Conservation (phyloP, 1,140 invertebrate genomes). For the Pygmarrhopalites habei region DNA sequence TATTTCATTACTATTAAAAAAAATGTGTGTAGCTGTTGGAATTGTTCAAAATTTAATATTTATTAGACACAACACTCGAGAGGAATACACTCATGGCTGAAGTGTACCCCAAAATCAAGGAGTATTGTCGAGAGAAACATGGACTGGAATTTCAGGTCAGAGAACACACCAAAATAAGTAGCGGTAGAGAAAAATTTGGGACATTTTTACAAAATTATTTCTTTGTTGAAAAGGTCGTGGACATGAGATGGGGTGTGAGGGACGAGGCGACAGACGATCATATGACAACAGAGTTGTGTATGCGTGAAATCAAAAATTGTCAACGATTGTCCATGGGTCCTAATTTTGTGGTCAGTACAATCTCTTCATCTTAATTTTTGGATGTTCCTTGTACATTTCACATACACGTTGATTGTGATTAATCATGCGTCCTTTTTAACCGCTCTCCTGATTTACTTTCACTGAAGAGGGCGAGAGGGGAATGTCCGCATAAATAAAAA, state of each 20-base stretch:
- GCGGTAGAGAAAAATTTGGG: not conserved
- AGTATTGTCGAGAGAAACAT: constrained; percentile 93
- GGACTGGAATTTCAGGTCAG: constrained; percentile 98
- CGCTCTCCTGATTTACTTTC: too few species aligned
- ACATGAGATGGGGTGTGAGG: constrained; percentile 95
- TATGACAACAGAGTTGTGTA: constrained; percentile 96
- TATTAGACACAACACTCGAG: constrained; percentile 90
- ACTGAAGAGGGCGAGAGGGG: too few species aligned
- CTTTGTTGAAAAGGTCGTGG: constrained; percentile 71
- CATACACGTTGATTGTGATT: too few species aligned
- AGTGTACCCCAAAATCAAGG: constrained; percentile 93
- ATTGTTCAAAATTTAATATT: constrained; percentile 17
- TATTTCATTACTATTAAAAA: not conserved
- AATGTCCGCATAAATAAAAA: too few species aligned
- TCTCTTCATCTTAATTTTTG: not conserved
- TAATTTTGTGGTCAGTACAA: constrained; percentile 76
- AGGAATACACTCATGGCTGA: constrained; percentile 97
- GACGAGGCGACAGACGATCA: constrained; percentile 98
- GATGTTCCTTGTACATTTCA: too few species aligned
- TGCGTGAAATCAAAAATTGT: constrained; percentile 96
- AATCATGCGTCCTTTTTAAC: too few species aligned
- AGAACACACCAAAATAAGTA: too few species aligned
- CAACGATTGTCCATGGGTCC: constrained; percentile 94
- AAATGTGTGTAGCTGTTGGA: constrained; percentile 7
- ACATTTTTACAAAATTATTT: constrained; percentile 12